A percentile compares a stretch with the other conserved stretches of the same genome.
Conservation (phyloP, 2,888 invertebrate genomes). For the Thecophora atra region DNA sequence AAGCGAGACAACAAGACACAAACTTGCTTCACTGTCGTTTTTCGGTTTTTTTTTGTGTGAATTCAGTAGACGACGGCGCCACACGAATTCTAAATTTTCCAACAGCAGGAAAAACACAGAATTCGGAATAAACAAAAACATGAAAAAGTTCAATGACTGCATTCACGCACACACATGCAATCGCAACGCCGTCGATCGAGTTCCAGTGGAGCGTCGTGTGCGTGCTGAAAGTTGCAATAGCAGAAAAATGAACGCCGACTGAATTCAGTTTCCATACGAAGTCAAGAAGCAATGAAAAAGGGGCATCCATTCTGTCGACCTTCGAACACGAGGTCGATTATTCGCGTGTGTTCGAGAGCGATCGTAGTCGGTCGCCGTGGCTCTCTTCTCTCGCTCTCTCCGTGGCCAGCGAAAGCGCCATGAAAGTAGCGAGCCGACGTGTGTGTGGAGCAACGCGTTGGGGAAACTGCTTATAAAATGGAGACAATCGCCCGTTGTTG, state of each 20-base stretch:
- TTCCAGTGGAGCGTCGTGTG: constrained; percentile 13
- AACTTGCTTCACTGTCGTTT: not conserved
- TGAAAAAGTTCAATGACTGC: constrained; percentile 35
- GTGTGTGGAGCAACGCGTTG: constrained; percentile 13
- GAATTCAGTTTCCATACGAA: not conserved
- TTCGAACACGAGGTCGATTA: not conserved
- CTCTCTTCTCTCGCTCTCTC: constrained; percentile 12
- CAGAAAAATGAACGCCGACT: constrained; percentile 6
- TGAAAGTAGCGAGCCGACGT: not conserved
- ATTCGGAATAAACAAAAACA: constrained; percentile 28
- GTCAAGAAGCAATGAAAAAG: not conserved
- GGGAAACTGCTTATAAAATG: constrained; percentile 24
- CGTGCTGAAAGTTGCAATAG: constrained; percentile 28
- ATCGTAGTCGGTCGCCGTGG: not conserved
- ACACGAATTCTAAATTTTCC: not conserved
- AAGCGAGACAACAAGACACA: not conserved
- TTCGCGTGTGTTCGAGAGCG: constrained; percentile 8
- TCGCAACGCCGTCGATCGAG: not conserved
- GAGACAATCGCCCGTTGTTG: too few species aligned
- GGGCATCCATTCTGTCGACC: not conserved
- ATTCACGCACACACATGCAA: constrained; percentile 11
- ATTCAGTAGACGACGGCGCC: not conserved
- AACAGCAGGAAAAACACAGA: not conserved
- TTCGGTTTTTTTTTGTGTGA: too few species aligned
- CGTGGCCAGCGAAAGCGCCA: not conserved